Conservation (phyloP, 2,797 vertebrate species). For the Sebastes melanostomus region DNA sequence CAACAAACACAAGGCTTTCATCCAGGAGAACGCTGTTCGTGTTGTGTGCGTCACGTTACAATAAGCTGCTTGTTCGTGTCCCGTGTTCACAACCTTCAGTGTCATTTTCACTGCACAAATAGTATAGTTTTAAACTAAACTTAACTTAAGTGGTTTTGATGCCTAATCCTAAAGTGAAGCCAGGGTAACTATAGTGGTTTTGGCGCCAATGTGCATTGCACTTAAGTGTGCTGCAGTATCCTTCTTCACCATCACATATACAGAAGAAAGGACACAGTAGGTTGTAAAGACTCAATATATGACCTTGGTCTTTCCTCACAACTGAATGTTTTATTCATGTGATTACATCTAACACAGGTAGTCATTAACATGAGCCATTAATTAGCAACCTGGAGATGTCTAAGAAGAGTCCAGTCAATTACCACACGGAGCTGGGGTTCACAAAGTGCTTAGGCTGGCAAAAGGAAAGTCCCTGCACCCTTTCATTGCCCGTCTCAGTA, state of each 20-base stretch:
- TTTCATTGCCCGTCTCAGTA: neutral
- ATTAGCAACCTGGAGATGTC: conserved; percentile 40
- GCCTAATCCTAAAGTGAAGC: no score
- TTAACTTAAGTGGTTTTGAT: no score
- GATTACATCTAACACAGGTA: conserved; percentile 13
- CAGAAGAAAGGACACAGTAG: neutral
- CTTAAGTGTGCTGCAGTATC: neutral
- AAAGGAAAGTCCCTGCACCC: neutral
- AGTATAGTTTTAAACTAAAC: no score
- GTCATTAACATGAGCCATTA: conserved; percentile 32
- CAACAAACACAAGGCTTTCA: no score
- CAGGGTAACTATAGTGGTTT: no score
- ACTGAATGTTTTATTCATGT: conserved; percentile 43
- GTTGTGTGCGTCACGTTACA: no score
- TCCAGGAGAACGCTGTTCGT: no score
- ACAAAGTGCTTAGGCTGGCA: conserved; percentile 1
- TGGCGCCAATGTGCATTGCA: no score
- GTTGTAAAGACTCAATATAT: neutral
- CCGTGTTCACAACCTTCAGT: no score
- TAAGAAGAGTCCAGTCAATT: conserved; percentile 40
- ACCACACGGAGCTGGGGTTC: neutral
- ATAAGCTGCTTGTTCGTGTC: no score
- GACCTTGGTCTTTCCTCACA: neutral
- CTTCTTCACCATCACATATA: neutral
- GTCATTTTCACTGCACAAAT: no score